Conservation (phyloP, 2,888 invertebrate species). For the Eilema depressum region DNA sequence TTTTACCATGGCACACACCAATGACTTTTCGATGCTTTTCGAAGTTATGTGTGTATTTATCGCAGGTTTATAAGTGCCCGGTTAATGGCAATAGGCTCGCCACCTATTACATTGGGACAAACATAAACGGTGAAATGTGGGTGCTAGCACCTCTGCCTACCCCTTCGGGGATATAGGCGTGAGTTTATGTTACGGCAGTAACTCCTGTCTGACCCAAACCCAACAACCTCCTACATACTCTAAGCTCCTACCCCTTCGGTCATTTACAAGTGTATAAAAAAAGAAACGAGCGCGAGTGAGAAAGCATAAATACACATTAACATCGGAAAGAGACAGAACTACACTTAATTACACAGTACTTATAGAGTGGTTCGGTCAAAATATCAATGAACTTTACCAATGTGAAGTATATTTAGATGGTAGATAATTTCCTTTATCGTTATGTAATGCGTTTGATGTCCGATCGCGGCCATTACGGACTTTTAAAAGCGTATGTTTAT, state of each 20-base stretch:
- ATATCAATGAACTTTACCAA: conserved; percentile 54
- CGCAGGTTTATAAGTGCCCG: no score
- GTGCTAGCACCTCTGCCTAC: no score
- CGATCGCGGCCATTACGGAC: conserved; percentile 8
- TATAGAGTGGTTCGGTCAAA: conserved; percentile 45
- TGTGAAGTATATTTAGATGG: conserved; percentile 54
- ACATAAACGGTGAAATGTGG: no score
- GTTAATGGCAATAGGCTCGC: no score
- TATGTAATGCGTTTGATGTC: conserved; percentile 36
- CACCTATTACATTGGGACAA: no score
- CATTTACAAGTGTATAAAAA: not conserved
- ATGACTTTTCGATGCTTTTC: no score
- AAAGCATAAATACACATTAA: not conserved
- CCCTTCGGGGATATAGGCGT: no score
- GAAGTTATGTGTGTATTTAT: no score
- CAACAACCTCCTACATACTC: no score
- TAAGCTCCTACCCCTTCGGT: not conserved
- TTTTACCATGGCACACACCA: no score
- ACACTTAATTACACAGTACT: not conserved
- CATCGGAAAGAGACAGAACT: conserved; percentile 1
- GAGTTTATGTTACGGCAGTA: no score
- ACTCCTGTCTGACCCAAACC: not conserved
- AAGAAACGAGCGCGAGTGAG: not conserved
- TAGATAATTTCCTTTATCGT: conserved; percentile 42
- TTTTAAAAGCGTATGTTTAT: conserved; percentile 7